Percentiles rank a stretch among this genome's conserved stretches.
These are phyloP conservation scores for Dunckerocampus dactyliophorus DNA, from an alignment of 2,113 vertebrate genomes.

Conservation along the genomic window DNA sequence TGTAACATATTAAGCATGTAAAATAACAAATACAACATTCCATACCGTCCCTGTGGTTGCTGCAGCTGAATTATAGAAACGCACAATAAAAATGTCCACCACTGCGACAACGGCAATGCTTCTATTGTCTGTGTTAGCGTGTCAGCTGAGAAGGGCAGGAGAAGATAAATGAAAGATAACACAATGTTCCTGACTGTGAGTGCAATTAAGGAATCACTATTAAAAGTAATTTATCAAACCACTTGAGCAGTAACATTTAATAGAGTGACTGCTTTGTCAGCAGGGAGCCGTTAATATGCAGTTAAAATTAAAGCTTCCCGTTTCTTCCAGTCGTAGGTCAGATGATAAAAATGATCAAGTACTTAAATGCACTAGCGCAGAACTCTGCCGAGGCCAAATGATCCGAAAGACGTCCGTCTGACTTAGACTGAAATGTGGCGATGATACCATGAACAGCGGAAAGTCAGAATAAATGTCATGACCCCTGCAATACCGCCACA, in stretches of 20 bases:
- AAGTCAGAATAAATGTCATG: too few relatives aligned
- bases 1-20: too few relatives aligned
- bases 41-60: too few relatives aligned
- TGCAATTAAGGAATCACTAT: conserved; percentile 4
- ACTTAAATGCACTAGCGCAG: too few relatives aligned
- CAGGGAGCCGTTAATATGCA: conserved; percentile 1
- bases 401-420: too few relatives aligned
- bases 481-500: too few relatives aligned
- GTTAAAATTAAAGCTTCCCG: not conserved
- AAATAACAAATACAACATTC: too few relatives aligned
- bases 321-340: not conserved
- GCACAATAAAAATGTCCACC: not conserved
- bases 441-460: too few relatives aligned
- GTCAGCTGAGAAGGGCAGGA: not conserved
- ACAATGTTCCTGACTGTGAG: not conserved
- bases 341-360: too few relatives aligned
- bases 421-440: too few relatives aligned
- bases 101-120: not conserved
- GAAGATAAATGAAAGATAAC: conserved; percentile 1
- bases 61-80: not conserved
- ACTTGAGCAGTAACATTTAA: conserved; percentile 8
- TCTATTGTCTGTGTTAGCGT: not conserved
- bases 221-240: conserved; percentile 7
- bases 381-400: too few relatives aligned
- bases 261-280: conserved; percentile 3